A percentile compares a stretch with the other conserved stretches of the same genome.
Conservation (phyloP, 2,113 vertebrate species). For the Eleginops maclovinus region DNA sequence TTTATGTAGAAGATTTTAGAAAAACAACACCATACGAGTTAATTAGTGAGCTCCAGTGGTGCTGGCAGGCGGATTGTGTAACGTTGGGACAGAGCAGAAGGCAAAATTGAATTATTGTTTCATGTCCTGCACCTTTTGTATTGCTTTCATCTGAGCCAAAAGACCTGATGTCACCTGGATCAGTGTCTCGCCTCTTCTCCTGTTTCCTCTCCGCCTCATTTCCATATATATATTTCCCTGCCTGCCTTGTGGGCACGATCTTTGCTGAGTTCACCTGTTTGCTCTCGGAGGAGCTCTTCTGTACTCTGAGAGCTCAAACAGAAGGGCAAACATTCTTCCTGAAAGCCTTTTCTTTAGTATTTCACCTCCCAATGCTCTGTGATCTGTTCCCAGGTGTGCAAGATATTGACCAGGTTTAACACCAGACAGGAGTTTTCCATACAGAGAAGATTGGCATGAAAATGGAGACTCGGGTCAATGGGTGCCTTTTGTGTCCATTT, state of each 20-base stretch:
- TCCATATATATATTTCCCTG: slow-evolving; percentile 50
- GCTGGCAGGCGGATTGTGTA: neutral
- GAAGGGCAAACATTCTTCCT: slow-evolving; percentile 1
- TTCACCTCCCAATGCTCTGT: neutral
- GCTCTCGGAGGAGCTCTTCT: slow-evolving; percentile 13
- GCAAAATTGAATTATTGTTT: slow-evolving; percentile 31
- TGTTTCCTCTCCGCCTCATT: slow-evolving; percentile 26
- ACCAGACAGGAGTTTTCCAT: slow-evolving; percentile 2
- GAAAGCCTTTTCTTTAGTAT: neutral
- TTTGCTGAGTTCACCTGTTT: slow-evolving; percentile 24
- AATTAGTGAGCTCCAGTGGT: neutral
- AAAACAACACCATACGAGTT: no score
- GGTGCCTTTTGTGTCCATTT: slow-evolving; percentile 31
- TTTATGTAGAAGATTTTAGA: no score
- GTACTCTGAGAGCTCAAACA: slow-evolving; percentile 1
- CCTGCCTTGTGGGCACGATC: slow-evolving; percentile 42
- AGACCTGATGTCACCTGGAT: slow-evolving; percentile 51
- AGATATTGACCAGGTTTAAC: slow-evolving; percentile 28
- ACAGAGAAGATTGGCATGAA: slow-evolving; percentile 27
- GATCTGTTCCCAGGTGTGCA: slow-evolving; percentile 26
- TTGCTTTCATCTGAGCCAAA: slow-evolving; percentile 19
- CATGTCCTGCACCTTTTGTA: slow-evolving; percentile 43
- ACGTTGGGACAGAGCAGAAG: neutral
- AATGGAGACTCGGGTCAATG: slow-evolving; percentile 52
- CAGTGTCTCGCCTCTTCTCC: slow-evolving; percentile 17